Evolutionary conservation across 1,140 invertebrate species (phyloP).

Genomic region (Leguminivora glycinivorella): DNA sequence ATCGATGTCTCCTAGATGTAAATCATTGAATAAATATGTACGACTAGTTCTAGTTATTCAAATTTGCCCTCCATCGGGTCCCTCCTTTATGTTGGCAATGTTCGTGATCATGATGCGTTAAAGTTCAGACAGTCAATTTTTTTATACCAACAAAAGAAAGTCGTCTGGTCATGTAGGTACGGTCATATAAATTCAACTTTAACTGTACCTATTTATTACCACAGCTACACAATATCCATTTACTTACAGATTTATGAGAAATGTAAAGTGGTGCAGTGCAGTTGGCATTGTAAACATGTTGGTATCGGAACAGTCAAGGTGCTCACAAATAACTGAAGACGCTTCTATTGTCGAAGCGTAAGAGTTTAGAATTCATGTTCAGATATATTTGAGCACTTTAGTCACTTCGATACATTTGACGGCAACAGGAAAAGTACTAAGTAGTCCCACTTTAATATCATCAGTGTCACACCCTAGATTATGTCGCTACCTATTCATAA

Average conservation of each 20-base stretch:
- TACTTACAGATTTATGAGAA: not conserved
- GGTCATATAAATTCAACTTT: not conserved
- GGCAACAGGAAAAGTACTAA: too few species aligned
- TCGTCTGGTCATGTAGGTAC: not conserved
- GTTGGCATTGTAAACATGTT: too few species aligned
- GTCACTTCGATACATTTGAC: too few species aligned
- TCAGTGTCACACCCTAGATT: constrained; percentile 20
- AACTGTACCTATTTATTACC: not conserved
- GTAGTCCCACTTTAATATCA: not conserved
- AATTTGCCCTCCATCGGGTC: not conserved
- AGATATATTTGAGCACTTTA: too few species aligned
- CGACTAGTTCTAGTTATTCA: not conserved
- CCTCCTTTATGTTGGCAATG: not conserved
- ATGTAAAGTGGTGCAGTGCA: not conserved
- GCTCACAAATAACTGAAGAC: too few species aligned
- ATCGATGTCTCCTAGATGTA: not conserved
- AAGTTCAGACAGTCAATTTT: not conserved
- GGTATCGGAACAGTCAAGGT: too few species aligned
- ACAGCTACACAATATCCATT: not conserved
- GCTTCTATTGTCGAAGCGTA: too few species aligned
- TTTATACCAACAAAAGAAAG: not conserved
- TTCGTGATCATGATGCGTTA: not conserved
- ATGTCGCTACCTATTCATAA: constrained; percentile 18
- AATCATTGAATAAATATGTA: not conserved
- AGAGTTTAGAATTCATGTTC: too few species aligned